phyloP scores from a whole-genome alignment of 2,888 invertebrate genomes.

The Hirtodrosophila cameraria region DNA sequence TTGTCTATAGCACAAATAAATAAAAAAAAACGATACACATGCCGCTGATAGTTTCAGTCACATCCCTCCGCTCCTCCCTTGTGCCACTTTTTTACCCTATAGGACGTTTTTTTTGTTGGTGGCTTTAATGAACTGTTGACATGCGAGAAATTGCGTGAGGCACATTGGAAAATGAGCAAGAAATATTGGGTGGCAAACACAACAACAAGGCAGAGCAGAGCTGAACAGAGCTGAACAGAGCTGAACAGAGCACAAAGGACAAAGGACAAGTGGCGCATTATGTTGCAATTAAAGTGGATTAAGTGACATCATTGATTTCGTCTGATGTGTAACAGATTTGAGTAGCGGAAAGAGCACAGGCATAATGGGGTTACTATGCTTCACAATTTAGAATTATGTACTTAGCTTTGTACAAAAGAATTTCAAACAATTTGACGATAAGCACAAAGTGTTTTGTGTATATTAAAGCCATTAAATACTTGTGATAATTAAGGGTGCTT shows the following conservation, averaged over 20 bases:
- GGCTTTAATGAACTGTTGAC: conserved; percentile 68
- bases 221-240: conserved; percentile 1
- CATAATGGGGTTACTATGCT: conserved; percentile 30
- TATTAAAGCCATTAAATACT: too few relatives aligned
- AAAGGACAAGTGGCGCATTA: conserved; percentile 56
- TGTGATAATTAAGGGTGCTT: too few relatives aligned
- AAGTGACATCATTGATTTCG: conserved; percentile 73
- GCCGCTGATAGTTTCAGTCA: conserved; percentile 42
- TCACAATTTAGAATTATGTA: conserved; percentile 1
- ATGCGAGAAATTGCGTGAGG: conserved; percentile 71
- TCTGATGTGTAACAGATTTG: conserved; percentile 50
- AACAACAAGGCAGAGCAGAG: not conserved
- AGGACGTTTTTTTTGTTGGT: conserved; percentile 35
- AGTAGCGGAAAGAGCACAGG: conserved; percentile 14
- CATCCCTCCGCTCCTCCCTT: not conserved
- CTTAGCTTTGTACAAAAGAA: not conserved
- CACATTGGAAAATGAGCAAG: conserved; percentile 36
- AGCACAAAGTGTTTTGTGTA: too few relatives aligned
- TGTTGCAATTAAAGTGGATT: conserved; percentile 68
- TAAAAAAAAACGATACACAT: conserved; percentile 17
- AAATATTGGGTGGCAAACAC: not conserved
- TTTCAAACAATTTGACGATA: not conserved
- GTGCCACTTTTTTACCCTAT: conserved; percentile 1
- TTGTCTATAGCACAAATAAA: conserved; percentile 40
- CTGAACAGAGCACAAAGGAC: conserved; percentile 11